phyloP scores from a whole-genome alignment of 1,140 invertebrate genomes.

The Hermetia illucens region DNA sequence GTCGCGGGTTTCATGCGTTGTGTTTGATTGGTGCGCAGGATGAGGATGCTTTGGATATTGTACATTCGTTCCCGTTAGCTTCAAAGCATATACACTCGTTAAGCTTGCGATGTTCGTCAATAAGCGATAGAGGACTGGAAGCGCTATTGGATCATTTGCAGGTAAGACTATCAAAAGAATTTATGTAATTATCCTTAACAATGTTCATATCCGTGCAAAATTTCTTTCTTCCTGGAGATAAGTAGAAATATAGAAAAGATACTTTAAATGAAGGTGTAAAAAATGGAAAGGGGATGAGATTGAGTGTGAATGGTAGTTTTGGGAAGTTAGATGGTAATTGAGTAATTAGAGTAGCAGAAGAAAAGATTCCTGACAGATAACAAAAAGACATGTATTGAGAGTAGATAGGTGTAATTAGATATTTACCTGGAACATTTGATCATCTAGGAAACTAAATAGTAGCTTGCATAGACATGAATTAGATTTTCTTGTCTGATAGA shows the following conservation, averaged over 20 bases:
- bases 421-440: too few species aligned
- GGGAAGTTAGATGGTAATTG: too few species aligned
- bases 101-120: constrained; percentile 67
- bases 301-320: too few species aligned
- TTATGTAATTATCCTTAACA: too few species aligned
- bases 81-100: constrained; percentile 71
- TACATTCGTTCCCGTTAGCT: constrained; percentile 66
- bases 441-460: too few species aligned
- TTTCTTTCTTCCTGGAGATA: not conserved
- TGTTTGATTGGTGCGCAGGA: constrained; percentile 73
- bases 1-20: constrained; percentile 72
- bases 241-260: not conserved
- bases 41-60: constrained; percentile 76
- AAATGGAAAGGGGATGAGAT: too few species aligned
- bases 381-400: too few species aligned
- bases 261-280: not conserved
- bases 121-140: constrained; percentile 79
- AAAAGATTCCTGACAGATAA: too few species aligned
- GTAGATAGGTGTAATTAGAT: too few species aligned
- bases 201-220: not conserved
- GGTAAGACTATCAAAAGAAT: constrained; percentile 34
- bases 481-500: too few species aligned
- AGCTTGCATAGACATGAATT: too few species aligned
- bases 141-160: constrained; percentile 71
- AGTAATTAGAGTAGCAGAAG: too few species aligned